Conservation (phyloP, 2,888 invertebrate genomes). For the Tenthredo mesomela region DNA sequence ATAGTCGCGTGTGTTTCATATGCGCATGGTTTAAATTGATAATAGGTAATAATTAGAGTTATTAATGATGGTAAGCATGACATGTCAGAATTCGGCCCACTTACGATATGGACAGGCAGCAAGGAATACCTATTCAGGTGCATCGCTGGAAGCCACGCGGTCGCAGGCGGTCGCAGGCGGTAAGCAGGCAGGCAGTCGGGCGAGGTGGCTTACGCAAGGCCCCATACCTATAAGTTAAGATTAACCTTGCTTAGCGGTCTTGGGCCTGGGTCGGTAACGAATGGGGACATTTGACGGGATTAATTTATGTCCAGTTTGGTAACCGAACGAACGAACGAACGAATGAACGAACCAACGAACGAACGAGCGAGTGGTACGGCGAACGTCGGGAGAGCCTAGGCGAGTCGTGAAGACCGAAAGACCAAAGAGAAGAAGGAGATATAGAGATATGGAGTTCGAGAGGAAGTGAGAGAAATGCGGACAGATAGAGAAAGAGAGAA, state of each 20-base stretch:
- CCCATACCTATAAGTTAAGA: constrained; percentile 73
- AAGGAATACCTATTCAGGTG: constrained; percentile 59
- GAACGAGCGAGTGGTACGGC: constrained; percentile 25
- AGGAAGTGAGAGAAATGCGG: constrained; percentile 23
- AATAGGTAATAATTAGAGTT: constrained; percentile 49
- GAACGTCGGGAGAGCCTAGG: constrained; percentile 40
- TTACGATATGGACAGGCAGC: constrained; percentile 52
- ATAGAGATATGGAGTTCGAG: constrained; percentile 52
- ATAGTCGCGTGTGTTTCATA: constrained; percentile 1
- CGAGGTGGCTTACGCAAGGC: constrained; percentile 69
- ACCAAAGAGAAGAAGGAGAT: constrained; percentile 55
- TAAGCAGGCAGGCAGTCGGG: constrained; percentile 55
- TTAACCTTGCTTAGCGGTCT: constrained; percentile 74
- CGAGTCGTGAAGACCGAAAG: constrained; percentile 58
- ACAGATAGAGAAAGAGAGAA: background rate
- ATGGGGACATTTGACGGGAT: constrained; percentile 76
- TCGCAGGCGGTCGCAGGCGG: constrained; percentile 52
- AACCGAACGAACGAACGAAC: constrained; percentile 66
- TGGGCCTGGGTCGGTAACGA: constrained; percentile 67
- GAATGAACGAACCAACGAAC: constrained; percentile 63
- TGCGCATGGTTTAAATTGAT: constrained; percentile 32
- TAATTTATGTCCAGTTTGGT: constrained; percentile 76
- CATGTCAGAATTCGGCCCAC: constrained; percentile 61
- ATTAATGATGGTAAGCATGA: constrained; percentile 42
- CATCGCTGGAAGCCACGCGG: constrained; percentile 57